Conservation (phyloP, 2,888 invertebrate species). For the Conus canariensis region DNA sequence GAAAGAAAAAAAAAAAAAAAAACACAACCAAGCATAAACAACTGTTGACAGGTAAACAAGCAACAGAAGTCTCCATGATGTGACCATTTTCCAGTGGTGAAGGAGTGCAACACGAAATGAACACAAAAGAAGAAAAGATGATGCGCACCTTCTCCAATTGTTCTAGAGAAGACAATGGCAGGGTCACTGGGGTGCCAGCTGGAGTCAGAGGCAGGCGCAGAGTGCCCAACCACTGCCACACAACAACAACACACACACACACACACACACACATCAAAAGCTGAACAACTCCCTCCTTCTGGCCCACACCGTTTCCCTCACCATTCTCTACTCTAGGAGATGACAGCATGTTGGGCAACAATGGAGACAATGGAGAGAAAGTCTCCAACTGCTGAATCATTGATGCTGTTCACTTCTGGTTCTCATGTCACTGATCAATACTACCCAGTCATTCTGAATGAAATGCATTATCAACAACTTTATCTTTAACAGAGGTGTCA, state of each 20-base stretch:
- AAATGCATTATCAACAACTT: neutral
- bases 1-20: no score
- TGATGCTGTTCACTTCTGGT: no score
- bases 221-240: conserved; percentile 25
- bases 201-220: conserved; percentile 30
- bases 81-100: no score
- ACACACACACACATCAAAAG: conserved; percentile 24
- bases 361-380: neutral
- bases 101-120: neutral
- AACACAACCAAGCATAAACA: no score
- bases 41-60: no score
- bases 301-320: neutral
- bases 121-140: neutral
- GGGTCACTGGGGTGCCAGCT: conserved; percentile 92
- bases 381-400: neutral
- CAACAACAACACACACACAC: neutral
- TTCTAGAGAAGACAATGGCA: conserved; percentile 89
- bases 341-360: neutral
- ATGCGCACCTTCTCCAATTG: conserved; percentile 76
- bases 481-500: no score
- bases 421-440: no score
- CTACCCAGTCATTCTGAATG: neutral
- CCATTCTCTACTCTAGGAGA: neutral
- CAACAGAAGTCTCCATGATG: no score
- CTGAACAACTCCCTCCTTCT: neutral